phyloP scores from a whole-genome alignment of 2,888 invertebrate species.

The Beris morrisii region DNA sequence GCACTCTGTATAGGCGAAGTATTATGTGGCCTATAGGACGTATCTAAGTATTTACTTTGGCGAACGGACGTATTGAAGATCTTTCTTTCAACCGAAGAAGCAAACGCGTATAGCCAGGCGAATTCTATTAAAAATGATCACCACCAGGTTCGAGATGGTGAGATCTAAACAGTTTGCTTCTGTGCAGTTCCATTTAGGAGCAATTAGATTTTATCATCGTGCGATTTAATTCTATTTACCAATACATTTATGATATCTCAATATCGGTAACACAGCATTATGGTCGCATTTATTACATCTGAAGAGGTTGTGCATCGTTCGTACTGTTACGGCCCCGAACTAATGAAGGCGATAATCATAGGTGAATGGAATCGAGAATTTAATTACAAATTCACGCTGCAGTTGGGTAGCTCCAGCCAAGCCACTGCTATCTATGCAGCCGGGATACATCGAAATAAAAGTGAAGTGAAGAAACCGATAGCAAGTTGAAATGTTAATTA shows the following conservation, averaged over 20 bases:
- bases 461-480: too few relatives aligned
- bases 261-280: constrained; percentile 31
- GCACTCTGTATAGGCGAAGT: too few relatives aligned
- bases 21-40: too few relatives aligned
- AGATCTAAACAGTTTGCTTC: constrained; percentile 12
- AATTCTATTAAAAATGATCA: constrained; percentile 7
- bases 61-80: not conserved
- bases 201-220: constrained; percentile 36
- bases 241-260: constrained; percentile 37
- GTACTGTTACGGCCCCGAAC: too few relatives aligned
- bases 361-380: too few relatives aligned
- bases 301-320: too few relatives aligned
- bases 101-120: not conserved
- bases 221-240: constrained; percentile 36
- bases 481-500: too few relatives aligned
- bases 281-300: not conserved
- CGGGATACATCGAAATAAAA: too few relatives aligned
- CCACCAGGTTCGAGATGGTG: not conserved
- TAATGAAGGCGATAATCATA: too few relatives aligned
- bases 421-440: too few relatives aligned
- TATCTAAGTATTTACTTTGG: not conserved
- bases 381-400: too few relatives aligned
- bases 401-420: too few relatives aligned
- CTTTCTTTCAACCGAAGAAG: not conserved
- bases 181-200: constrained; percentile 32